Percentiles rank a stretch among this genome's conserved stretches.
Evolutionary conservation across 2,113 vertebrate species (phyloP).

Genomic region (Vidua chalybeata): DNA sequence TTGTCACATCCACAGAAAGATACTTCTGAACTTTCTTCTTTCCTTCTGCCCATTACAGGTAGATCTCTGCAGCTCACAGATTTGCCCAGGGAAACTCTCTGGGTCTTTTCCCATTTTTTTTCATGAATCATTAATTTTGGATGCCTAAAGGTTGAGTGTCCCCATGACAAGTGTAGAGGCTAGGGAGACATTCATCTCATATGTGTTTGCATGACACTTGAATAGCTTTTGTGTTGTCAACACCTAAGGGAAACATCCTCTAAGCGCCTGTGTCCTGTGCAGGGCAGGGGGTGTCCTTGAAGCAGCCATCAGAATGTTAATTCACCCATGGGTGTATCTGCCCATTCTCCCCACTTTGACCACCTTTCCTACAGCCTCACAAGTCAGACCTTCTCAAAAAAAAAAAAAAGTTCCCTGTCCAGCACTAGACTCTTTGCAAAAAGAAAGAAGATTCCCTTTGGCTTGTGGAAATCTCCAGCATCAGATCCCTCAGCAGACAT

Average conservation of each 20-base stretch:
- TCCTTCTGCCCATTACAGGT: neutral
- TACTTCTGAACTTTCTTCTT: neutral
- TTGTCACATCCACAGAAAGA: neutral
- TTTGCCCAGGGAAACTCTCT: neutral
- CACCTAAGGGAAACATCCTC: neutral
- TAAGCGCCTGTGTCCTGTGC: fast-evolving
- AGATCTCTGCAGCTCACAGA: neutral
- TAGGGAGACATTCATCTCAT: neutral
- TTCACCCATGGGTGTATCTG: neutral
- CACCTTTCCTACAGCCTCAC: neutral
- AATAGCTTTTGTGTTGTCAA: neutral
- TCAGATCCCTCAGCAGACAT: fast-evolving
- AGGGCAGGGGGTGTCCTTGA: neutral
- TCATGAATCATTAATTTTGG: neutral
- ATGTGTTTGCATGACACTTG: neutral
- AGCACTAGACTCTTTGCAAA: neutral
- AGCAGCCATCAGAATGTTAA: fast-evolving
- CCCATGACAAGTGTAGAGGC: neutral
- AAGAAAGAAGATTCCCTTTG: neutral
- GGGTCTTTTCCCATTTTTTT: neutral
- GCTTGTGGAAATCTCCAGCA: neutral
- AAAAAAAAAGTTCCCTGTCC: neutral
- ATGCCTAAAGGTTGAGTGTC: neutral
- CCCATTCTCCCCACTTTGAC: neutral
- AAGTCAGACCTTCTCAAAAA: neutral